phyloP scores from a whole-genome alignment of 2,888 invertebrate species.

The Falcaria lacertinaria region DNA sequence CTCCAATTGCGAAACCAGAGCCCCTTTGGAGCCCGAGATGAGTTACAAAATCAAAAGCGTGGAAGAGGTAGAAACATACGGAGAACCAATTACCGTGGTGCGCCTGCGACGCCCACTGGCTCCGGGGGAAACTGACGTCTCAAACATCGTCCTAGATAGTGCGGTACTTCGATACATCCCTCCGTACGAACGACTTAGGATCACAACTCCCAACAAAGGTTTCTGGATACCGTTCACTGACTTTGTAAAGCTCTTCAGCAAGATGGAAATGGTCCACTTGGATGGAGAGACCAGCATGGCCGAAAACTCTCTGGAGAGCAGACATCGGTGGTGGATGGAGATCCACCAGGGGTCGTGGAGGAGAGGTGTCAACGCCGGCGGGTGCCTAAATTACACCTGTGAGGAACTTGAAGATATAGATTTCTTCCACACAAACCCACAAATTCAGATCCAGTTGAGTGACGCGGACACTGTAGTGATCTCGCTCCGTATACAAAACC shows the following conservation, averaged over 20 bases:
- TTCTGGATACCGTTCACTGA: too few species aligned
- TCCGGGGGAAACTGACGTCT: conserved; percentile 30
- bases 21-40: conserved; percentile 86
- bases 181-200: conserved; percentile 85
- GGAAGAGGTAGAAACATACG: conserved; percentile 72
- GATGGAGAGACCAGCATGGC: conserved; percentile 92
- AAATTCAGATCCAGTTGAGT: too few species aligned
- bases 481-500: too few species aligned
- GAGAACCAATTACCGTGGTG: conserved; percentile 44
- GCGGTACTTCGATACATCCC: conserved; percentile 86
- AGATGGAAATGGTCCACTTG: conserved; percentile 91
- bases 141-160: too few species aligned
- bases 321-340: conserved; percentile 91
- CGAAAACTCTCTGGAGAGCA: conserved; percentile 88
- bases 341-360: too few species aligned
- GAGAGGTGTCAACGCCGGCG: conserved; percentile 92
- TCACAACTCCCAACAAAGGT: too few species aligned
- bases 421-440: too few species aligned
- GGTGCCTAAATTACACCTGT: too few species aligned
- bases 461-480: too few species aligned
- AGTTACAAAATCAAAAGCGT: conserved; percentile 88
- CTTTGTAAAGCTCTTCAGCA: conserved; percentile 89
- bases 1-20: conserved; percentile 27
- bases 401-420: too few species aligned
- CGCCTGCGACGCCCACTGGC: too few species aligned